Conservation (phyloP, 2,797 vertebrate species). For the Hoplostethus mediterraneus region DNA sequence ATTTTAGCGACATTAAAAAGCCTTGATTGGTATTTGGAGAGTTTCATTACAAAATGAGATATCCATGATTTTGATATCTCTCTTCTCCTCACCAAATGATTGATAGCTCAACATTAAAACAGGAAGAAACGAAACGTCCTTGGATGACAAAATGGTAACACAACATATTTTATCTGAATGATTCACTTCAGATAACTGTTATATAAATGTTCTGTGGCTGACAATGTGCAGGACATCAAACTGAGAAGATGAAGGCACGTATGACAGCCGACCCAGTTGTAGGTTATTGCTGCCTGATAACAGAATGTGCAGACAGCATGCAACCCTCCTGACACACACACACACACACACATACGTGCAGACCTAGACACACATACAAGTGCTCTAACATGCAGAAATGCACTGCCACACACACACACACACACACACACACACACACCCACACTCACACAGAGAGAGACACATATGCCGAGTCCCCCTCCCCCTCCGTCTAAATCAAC, state of each 20-base stretch:
- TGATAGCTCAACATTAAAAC: not conserved
- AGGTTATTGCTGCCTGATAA: slow-evolving; percentile 74
- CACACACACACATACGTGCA: slow-evolving; percentile 61
- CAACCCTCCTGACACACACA: slow-evolving; percentile 11
- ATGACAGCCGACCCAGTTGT: slow-evolving; percentile 63
- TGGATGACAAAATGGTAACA: too few species aligned
- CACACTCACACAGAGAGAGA: slow-evolving; percentile 68
- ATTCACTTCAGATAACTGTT: not conserved
- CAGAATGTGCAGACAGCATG: slow-evolving; percentile 31
- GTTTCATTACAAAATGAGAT: slow-evolving; percentile 19
- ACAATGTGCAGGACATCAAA: not conserved
- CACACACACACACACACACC: slow-evolving; percentile 54
- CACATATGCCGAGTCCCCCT: slow-evolving; percentile 45
- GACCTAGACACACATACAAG: not conserved
- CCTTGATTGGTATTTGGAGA: slow-evolving; percentile 33
- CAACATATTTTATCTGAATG: not conserved
- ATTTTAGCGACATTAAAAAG: slow-evolving; percentile 26
- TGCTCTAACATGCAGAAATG: not conserved
- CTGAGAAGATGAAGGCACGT: slow-evolving; percentile 31
- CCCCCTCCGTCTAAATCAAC: slow-evolving; percentile 78
- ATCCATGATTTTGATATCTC: slow-evolving; percentile 1
- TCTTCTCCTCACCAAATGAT: not conserved
- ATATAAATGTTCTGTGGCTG: slow-evolving; percentile 7
- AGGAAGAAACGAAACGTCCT: too few species aligned
- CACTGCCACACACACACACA: slow-evolving; percentile 7